phyloP scores from a whole-genome alignment of 2,797 vertebrate genomes.

The Cyclopterus lumpus region DNA sequence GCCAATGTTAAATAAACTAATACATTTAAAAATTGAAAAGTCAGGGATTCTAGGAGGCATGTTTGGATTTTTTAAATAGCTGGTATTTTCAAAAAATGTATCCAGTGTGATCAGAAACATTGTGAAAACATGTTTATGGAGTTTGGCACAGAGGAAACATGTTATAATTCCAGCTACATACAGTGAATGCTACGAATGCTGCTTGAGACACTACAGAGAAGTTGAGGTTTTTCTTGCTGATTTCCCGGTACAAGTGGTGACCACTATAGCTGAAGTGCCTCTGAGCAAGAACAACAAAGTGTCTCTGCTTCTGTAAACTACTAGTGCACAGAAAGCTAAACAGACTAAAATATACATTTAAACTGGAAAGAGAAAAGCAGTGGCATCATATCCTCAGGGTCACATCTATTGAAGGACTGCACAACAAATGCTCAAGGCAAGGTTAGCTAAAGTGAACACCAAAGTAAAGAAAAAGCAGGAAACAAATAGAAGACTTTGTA shows the following conservation, averaged over 20 bases:
- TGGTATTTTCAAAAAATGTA: neutral
- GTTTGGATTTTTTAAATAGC: neutral
- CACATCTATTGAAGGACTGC: neutral
- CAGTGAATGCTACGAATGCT: neutral
- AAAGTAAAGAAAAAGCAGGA: conserved; percentile 23
- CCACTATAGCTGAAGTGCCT: neutral
- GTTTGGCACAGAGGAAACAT: neutral
- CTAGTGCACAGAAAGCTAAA: neutral
- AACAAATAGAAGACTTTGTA: neutral
- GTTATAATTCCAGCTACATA: neutral
- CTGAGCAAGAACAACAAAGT: neutral
- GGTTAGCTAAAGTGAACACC: conserved; percentile 26
- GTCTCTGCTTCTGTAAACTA: neutral
- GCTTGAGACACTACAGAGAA: neutral
- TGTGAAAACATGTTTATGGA: neutral
- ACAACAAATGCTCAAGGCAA: conserved; percentile 29
- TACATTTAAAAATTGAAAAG: neutral
- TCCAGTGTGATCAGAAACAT: neutral
- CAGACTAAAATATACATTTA: neutral
- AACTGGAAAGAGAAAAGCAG: conserved; percentile 4
- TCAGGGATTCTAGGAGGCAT: neutral
- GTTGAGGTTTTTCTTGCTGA: neutral
- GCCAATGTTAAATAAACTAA: no score
- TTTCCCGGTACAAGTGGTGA: neutral
- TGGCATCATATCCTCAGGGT: neutral